Base-by-base conservation (phyloP, 2,797 vertebrate species). In the Monodelphis domestica region DNA sequence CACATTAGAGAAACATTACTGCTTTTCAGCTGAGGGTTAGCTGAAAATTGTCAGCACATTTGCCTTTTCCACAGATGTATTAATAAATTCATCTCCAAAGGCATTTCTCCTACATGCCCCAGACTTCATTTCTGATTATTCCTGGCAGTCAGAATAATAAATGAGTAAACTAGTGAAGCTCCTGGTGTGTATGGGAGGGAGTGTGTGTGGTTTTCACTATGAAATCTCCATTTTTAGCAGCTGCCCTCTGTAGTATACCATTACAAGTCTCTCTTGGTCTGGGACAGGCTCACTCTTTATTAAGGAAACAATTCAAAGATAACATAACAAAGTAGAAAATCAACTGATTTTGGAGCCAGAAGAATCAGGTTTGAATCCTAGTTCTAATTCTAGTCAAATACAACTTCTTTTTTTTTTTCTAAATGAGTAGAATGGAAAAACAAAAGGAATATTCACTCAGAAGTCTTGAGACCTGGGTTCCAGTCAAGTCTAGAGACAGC, bases 31-130 rank as follows among this genome's bases (percentile, higher is more conserved):
- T 45, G 87, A 53, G 54, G 29, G 53, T 91, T 93, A 4, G 26
- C n/a, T 57, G 54, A 52, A 87, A 59, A 87, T 30, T 33, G n/a
- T 50, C 11, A 29, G 50, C 93, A 51, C 7, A 24, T 12, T 57
- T 51, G 14, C 87, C 53, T 70, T 30, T 89, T 53, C 56, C 84
- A 52, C 21, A 53, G n/a, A 21, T 56, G 45, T 88, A 14, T 56
- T 89, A 87, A 51, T 89, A 89, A 89, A 57, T 87, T 87, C 54
- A 89, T 33, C 63, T 92, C 63, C 93, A 94, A n/a, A n/a, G n/a
- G 78, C 38, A 45, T 89, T 94, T 91, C 84, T 91, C n/a, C 11
- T 88, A 4, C 21, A 26, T 87, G 21, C 33, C 45, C 56, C 59
- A 91, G 56, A 57, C 78, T 89, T 87, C n/a, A 54, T 94, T 89